Conservation (phyloP, 2,797 vertebrate species). For the Anguilla marmorata region DNA sequence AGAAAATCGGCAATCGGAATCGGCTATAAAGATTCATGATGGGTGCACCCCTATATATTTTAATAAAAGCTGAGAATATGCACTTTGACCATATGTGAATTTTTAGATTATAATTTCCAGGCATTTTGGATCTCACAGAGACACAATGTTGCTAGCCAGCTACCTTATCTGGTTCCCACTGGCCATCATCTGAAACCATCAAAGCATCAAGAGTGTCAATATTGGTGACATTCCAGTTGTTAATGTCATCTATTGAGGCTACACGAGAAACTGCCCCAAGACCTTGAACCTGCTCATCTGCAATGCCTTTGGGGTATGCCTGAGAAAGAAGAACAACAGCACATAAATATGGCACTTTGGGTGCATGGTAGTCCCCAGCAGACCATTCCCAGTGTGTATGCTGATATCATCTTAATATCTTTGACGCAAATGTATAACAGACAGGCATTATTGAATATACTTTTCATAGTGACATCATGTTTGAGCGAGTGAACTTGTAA, state of each 20-base stretch:
- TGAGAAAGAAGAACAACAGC: slow-evolving; percentile 35
- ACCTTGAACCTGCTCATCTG: slow-evolving; percentile 62
- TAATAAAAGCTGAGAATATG: too few relatives aligned
- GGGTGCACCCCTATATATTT: too few relatives aligned
- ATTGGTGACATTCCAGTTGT: slow-evolving; percentile 62
- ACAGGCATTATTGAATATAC: neutral
- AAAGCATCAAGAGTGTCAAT: slow-evolving; percentile 66
- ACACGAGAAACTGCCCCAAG: slow-evolving; percentile 60
- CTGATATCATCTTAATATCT: neutral
- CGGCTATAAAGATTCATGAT: too few relatives aligned
- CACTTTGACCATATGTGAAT: too few relatives aligned
- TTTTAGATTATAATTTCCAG: too few relatives aligned
- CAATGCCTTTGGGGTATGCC: slow-evolving; percentile 59
- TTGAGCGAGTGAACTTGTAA: neutral
- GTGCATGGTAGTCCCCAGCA: neutral
- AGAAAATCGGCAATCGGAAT: too few relatives aligned
- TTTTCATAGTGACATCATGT: neutral
- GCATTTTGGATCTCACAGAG: too few relatives aligned
- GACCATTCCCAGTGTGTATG: neutral
- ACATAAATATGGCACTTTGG: neutral
- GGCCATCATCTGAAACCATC: slow-evolving; percentile 59
- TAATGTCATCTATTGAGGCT: slow-evolving; percentile 59
- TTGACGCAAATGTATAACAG: neutral
- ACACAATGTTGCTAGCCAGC: neutral
- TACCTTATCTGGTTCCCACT: slow-evolving; percentile 63